Conservation (phyloP, 2,113 vertebrate species). For the Galeopterus variegatus region DNA sequence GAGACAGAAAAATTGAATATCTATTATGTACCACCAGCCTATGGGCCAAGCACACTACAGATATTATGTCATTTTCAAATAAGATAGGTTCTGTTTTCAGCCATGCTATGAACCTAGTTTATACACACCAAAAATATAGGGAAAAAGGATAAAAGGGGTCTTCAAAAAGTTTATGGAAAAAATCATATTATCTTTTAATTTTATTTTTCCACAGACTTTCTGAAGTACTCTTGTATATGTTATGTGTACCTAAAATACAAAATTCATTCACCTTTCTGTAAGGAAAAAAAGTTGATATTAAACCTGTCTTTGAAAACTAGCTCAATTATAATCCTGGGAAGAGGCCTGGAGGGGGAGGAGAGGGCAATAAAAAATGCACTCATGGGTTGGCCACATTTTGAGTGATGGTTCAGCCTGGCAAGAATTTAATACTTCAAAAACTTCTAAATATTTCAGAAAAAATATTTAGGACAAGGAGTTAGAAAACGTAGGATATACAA, state of each 20-base stretch:
- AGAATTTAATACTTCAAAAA: not conserved
- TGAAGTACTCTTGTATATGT: too few species aligned
- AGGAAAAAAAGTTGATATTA: not conserved
- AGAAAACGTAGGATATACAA: not conserved
- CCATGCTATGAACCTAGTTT: not conserved
- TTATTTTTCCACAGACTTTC: too few species aligned
- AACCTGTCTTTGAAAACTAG: not conserved
- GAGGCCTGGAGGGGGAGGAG: not conserved
- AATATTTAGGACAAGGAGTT: not conserved
- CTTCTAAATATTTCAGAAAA: not conserved
- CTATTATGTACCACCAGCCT: not conserved
- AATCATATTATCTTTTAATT: too few species aligned
- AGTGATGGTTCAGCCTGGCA: not conserved
- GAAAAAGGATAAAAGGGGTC: not conserved
- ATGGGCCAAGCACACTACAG: not conserved
- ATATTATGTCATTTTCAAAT: not conserved
- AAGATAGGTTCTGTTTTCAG: not conserved
- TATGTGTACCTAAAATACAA: not conserved
- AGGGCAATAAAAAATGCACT: not conserved
- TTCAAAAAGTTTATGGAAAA: too few species aligned
- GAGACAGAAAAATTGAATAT: not conserved
- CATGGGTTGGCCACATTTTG: not conserved
- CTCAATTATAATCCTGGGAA: not conserved
- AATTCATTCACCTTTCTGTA: not conserved
- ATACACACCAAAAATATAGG: not conserved